Base-by-base conservation (phyloP, 2,113 vertebrate species). In the Limanda limanda region DNA sequence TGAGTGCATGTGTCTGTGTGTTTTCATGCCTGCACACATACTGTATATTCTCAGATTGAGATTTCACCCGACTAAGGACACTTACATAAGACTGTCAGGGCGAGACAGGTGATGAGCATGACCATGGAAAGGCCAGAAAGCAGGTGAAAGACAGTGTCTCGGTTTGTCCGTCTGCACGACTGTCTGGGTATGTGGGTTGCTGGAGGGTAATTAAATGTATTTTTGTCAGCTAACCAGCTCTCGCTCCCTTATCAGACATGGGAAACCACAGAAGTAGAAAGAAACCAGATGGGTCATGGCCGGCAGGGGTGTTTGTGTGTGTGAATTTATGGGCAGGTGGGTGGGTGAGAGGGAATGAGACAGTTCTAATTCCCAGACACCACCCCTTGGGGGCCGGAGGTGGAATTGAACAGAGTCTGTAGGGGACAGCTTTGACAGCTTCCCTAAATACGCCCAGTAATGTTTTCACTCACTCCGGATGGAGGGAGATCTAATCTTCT, bases 401-500 rank as follows among this genome's bases (percentile, higher is more conserved):
- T 92, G 90, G 86, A 92, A 92, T 86, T 90, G 87, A 92, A 91
- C 90, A 86, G 54, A 63, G 83, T 88, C 81, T 90, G 31, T 79
- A 86, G 88, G 86, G 83, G 88, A 87, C 72, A 76, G 77, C 87
- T 88, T 85, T 92, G 91, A 92, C 87, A 90, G 89, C 81, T 79
- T 78, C 70, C 78, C 80, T 89, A 91, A 92, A 91, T 89, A 92
- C 40, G 31, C 69, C 77, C 84, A 60, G 82, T 90, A 87, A 91
- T 85, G 78, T 90, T 87, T 88, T 88, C 79, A 76, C 78, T 76
- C 85, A 84, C 42, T 58, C 57, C 77, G 78, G 81, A 81, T 81
- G 71, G 78, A 65, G 70, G 67, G 58, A 71, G 73, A 84, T 86
- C 59, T 88, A 89, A 82, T 83, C 82, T 81, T 76, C 62, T 52